Evolutionary conservation across 2,888 invertebrate species (phyloP).

Genomic region (Nysson spinosus): DNA sequence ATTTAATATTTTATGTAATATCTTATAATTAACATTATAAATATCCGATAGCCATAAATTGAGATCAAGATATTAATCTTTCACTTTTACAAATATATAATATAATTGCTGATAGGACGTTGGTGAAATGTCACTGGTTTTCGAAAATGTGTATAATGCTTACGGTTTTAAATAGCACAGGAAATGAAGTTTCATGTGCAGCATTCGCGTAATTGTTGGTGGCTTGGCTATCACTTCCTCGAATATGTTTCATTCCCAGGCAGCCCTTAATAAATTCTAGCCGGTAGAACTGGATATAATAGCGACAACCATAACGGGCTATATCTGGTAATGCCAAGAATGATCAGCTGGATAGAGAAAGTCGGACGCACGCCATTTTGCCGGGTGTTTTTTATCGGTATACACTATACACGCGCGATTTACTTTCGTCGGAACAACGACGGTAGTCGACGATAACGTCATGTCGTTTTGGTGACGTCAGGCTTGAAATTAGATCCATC

Average conservation of each 20-base stretch:
- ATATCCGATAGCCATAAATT: too few relatives aligned
- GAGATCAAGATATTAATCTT: too few relatives aligned
- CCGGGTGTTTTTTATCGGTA: constrained; percentile 1
- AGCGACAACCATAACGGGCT: constrained; percentile 25
- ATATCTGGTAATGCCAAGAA: constrained; percentile 13
- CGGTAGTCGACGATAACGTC: not conserved
- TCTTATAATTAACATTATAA: too few relatives aligned
- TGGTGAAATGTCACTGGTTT: too few relatives aligned
- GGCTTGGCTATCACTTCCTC: constrained; percentile 13
- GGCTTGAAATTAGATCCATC: constrained; percentile 4
- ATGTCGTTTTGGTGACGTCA: constrained; percentile 1
- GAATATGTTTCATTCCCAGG: constrained; percentile 25
- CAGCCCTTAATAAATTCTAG: constrained; percentile 39
- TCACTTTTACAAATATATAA: too few relatives aligned
- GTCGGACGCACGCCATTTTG: constrained; percentile 7
- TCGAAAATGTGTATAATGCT: too few relatives aligned
- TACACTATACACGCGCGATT: constrained; percentile 1
- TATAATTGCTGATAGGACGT: too few relatives aligned
- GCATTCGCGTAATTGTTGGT: not conserved
- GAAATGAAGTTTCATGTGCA: not conserved
- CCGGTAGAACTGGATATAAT: constrained; percentile 26
- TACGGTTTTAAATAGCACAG: too few relatives aligned
- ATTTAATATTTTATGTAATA: too few relatives aligned
- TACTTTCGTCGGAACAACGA: not conserved
- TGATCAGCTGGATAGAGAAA: constrained; percentile 39